phyloP scores from a whole-genome alignment of 53 echinoderm and acorn worm species.

The Stichopus horrens region DNA sequence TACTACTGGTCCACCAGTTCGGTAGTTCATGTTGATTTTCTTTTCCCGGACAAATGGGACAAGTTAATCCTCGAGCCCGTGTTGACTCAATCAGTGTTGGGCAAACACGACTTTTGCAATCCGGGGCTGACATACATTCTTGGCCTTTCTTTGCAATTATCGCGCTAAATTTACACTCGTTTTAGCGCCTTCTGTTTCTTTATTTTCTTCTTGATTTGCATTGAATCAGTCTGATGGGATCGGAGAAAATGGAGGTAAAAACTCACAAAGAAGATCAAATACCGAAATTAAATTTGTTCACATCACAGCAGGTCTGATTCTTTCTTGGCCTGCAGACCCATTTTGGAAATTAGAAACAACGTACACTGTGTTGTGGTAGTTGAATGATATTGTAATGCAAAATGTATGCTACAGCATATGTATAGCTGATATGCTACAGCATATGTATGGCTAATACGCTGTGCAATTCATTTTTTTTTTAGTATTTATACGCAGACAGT shows the following conservation, averaged over 20 bases:
- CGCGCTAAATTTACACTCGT: not conserved
- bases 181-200: not conserved
- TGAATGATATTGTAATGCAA: no score
- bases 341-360: no score
- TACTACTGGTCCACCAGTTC: not conserved
- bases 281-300: not conserved
- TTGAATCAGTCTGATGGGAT: not conserved
- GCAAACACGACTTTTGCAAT: slow-evolving; percentile 24
- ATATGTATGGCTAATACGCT: no score
- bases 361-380: no score
- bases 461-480: no score
- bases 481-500: no score
- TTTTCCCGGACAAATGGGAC: slow-evolving; percentile 38
- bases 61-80: slow-evolving; percentile 5
- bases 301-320: not conserved
- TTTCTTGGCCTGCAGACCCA: not conserved
- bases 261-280: not conserved
- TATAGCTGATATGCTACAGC: no score
- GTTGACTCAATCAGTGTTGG: not conserved
- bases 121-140: not conserved
- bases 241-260: not conserved
- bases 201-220: not conserved
- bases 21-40: slow-evolving; percentile 10
- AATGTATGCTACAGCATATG: no score
- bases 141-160: not conserved